phyloP scores from a whole-genome alignment of 2,113 vertebrate genomes.

The Phyllostomus discolor region DNA sequence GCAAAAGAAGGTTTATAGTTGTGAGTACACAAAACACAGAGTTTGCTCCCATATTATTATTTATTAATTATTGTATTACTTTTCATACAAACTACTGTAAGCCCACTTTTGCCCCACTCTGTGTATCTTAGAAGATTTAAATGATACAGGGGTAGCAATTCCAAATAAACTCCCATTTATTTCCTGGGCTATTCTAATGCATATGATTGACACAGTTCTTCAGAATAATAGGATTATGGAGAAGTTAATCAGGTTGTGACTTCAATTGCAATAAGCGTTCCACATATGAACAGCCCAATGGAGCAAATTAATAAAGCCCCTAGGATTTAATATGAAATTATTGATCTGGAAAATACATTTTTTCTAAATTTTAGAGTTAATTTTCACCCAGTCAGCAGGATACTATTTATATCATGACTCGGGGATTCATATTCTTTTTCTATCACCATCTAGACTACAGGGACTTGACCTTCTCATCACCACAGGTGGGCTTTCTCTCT shows the following conservation, averaged over 20 bases:
- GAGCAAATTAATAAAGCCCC: neutral
- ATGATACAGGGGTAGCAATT: neutral
- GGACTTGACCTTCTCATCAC: neutral
- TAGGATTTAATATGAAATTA: conserved; percentile 11
- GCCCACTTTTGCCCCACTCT: too few species aligned
- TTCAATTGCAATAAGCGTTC: neutral
- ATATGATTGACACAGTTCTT: neutral
- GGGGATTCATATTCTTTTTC: neutral
- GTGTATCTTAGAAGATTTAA: neutral
- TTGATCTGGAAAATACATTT: neutral
- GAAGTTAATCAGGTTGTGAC: neutral
- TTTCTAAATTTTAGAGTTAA: neutral
- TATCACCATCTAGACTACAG: neutral
- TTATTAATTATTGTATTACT: too few species aligned
- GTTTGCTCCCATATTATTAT: too few species aligned
- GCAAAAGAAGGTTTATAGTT: too few species aligned
- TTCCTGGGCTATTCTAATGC: neutral
- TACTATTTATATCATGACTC: neutral
- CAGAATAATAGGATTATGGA: neutral
- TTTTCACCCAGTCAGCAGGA: neutral
- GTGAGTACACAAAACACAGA: too few species aligned
- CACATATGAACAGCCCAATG: neutral
- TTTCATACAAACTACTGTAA: too few species aligned
- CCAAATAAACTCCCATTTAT: neutral
- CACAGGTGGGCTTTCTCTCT: neutral